Evolutionary conservation across 2,888 invertebrate species (phyloP), one percentile per base, ranked within the genome.

Genomic region (Tricholauxania praeusta): DNA sequence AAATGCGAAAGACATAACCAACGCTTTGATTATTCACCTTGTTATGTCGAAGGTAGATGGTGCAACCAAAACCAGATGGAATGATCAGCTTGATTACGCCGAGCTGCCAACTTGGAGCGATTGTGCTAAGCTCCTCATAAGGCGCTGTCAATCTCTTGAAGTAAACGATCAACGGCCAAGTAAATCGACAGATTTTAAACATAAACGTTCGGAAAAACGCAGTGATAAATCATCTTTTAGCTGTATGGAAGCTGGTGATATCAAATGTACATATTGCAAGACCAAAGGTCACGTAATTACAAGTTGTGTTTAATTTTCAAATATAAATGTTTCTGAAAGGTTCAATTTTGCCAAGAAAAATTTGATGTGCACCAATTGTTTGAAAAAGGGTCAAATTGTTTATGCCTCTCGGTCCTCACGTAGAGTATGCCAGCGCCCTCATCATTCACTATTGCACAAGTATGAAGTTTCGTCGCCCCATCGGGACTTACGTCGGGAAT

Each of bases 21-120:
- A 74, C 22, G 78, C 75, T 3, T 75, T 76, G 7, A 39, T 78
- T 15, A 76, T 75, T 19, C 73, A 78, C 72, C 66, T 77, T n/a
- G 75, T 74, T 4, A 73, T 74, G 68, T 72, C 66, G 15, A 78
- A 76, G 19, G 72, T 76, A 39, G 74, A 72, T 49, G 8, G 72
- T 39, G 62, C 62, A 17, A 74, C 73, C 22, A 71, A 39, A 28
- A 66, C 72, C 6, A 75, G 22, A n/a, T n/a, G n/a, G n/a, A n/a
- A n/a, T n/a, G n/a, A n/a, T n/a, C n/a, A n/a, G n/a, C n/a, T n/a
- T n/a, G n/a, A n/a, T n/a, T n/a, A n/a, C n/a, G n/a, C n/a, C n/a
- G n/a, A n/a, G n/a, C n/a, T n/a, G n/a, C n/a, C n/a, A n/a, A n/a
- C n/a, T n/a, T n/a, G n/a, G n/a, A n/a, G n/a, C n/a, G n/a, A n/a